A percentile compares a stretch with the other conserved stretches of the same genome.
These are phyloP conservation scores for Ceriagrion tenellum DNA, from an alignment of 2,888 invertebrate species.

Conservation along the genomic window DNA sequence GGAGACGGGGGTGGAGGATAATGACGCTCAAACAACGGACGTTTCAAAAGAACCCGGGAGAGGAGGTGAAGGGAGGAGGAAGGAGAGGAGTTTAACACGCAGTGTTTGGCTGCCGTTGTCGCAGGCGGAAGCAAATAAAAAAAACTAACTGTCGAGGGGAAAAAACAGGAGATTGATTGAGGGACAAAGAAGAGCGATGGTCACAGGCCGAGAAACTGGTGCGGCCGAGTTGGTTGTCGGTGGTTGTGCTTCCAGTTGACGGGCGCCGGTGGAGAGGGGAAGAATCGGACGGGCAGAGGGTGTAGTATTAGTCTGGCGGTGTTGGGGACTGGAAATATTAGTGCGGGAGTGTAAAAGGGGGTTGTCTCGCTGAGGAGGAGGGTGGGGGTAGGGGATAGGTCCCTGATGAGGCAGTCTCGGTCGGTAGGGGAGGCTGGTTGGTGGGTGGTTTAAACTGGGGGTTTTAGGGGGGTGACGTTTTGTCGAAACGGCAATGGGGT, in stretches of 20 bases:
- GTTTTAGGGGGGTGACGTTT: not conserved
- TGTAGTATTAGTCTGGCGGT: not conserved
- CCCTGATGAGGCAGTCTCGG: not conserved
- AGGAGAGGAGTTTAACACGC: not conserved
- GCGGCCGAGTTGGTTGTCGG: not conserved
- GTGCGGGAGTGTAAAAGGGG: not conserved
- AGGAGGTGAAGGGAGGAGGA: not conserved
- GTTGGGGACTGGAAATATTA: not conserved
- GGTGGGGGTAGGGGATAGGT: not conserved
- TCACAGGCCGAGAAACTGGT: not conserved
- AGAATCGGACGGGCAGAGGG: not conserved
- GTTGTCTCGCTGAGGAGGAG: not conserved
- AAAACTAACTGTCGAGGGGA: not conserved
- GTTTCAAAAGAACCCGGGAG: too few species aligned
- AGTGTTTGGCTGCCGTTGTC: constrained; percentile 15
- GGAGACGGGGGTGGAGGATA: not conserved
- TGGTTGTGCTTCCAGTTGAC: not conserved
- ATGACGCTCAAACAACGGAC: too few species aligned
- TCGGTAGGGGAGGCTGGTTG: not conserved
- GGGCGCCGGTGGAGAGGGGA: not conserved
- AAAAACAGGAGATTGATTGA: constrained; percentile 56
- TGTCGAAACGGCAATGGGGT: not conserved
- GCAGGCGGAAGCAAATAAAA: constrained; percentile 7
- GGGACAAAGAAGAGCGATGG: constrained; percentile 38
- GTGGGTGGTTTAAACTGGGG: not conserved